These are phyloP conservation scores for Amblyraja radiata DNA, from an alignment of 2,797 vertebrate species.

Conservation along the genomic window DNA sequence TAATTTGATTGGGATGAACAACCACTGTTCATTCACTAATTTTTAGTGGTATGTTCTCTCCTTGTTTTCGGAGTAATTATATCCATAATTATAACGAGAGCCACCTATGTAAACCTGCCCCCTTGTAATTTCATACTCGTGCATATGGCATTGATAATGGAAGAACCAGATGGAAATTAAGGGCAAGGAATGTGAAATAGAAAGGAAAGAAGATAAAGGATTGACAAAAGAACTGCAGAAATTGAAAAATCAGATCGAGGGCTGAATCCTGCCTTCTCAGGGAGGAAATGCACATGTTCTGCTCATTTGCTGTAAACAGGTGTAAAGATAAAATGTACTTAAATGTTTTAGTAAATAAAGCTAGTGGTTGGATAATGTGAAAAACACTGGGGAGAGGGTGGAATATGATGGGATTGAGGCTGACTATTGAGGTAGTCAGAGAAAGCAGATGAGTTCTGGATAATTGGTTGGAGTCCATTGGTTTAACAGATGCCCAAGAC, in stretches of 20 bases:
- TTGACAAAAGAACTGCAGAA: background rate
- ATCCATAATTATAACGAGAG: conserved; percentile 19
- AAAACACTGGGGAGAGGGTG: background rate
- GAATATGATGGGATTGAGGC: background rate
- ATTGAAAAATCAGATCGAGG: background rate
- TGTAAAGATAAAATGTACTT: background rate
- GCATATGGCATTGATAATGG: background rate
- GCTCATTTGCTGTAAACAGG: background rate
- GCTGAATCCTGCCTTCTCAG: background rate
- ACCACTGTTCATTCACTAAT: background rate
- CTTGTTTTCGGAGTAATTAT: background rate
- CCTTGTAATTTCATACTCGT: background rate
- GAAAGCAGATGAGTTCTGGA: background rate
- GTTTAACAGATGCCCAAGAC: background rate
- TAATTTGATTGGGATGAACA: background rate
- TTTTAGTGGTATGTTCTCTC: background rate
- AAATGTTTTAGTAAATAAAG: background rate
- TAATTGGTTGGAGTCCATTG: background rate
- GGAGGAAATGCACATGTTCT: background rate
- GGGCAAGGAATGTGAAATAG: no score
- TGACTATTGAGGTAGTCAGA: background rate
- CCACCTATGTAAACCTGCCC: background rate
- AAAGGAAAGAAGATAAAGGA: background rate
- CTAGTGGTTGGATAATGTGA: background rate
- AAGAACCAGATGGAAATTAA: background rate